These are phyloP conservation scores for Jaculus jaculus DNA, from an alignment of 2,113 vertebrate species.

Conservation along the genomic window DNA sequence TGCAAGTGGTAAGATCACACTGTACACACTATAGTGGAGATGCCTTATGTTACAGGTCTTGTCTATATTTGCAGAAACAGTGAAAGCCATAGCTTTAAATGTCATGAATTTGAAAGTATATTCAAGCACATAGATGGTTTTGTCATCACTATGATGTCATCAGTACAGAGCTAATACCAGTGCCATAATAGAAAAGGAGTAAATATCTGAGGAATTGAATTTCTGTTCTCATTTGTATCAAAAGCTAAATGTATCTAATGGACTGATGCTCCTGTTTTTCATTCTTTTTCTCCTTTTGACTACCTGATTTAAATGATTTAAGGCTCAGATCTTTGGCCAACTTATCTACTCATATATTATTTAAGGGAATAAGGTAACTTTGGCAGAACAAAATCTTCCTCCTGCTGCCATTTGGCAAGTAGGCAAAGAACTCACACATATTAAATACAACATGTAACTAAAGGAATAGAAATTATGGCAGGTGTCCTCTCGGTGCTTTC, in stretches of 20 bases:
- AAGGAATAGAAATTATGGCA: constrained; percentile 17
- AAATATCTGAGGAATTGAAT: constrained; percentile 33
- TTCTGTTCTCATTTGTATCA: constrained; percentile 47
- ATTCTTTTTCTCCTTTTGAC: constrained; percentile 26
- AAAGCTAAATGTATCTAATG: constrained; percentile 39
- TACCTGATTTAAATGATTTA: constrained; percentile 32
- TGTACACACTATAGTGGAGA: neutral
- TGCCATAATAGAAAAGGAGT: neutral
- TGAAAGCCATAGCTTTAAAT: constrained; percentile 1
- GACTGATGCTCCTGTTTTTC: neutral
- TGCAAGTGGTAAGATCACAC: neutral
- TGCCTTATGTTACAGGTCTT: neutral
- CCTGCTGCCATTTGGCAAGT: constrained; percentile 14
- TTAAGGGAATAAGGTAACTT: constrained; percentile 29
- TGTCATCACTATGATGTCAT: neutral
- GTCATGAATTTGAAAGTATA: constrained; percentile 20
- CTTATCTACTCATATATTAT: constrained; percentile 29
- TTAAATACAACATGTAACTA: constrained; percentile 14
- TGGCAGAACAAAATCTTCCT: constrained; percentile 51
- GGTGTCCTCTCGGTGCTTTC: neutral
- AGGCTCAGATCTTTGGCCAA: constrained; percentile 27
- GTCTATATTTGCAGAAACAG: neutral
- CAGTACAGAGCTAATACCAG: neutral
- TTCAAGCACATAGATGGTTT: constrained; percentile 3
- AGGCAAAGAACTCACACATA: neutral